Evolutionary conservation across 2,113 vertebrate species (phyloP), one percentile per base, ranked within the genome.

Genomic region (Seriola quinqueradiata): DNA sequence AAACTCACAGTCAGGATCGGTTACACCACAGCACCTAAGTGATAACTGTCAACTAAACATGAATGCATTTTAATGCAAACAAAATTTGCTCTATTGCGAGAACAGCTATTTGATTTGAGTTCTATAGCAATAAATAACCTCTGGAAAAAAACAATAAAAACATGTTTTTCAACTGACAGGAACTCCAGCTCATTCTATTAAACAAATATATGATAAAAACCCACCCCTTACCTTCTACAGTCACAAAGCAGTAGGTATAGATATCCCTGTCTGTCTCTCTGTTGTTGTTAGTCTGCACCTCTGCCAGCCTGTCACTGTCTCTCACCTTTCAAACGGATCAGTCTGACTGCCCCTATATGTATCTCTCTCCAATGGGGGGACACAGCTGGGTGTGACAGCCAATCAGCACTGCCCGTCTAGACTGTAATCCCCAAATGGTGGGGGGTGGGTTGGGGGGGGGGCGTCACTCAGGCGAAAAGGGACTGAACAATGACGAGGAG

Each of bases 201-300:
- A 59, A 42, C 34, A 16, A 44, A 54, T 21, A 25, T 38, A 52
- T 50, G 61, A 50, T 57, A 9, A 11, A 65, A 59, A 40, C 25
- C 11, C 28, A 19, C 16, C 25, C 38, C 89, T 90, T 96, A 97
- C 97, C 95, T 95, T 90, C 86, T 79, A 12, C 86, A 74, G 81
- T 66, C 59, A 87, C 93, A 70, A 90, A 91, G 36, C 90, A 59
- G 55, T 19, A 72, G 65, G 48, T 76, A 16, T 14, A 28, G 25
- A 50, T 50, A 34, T 86, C 71, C 74, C 82, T 75, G 77, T 77
- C 68, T 83, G 92, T 77, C 61, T 92, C 87, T 67, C 25, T 93
- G 85, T 91, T 89, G 85, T 76, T 87, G 75, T 42, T 65, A 54
- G 46, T 73, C 70, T 77, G 48, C 85, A 87, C 77, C 87, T 85